phyloP scores from a whole-genome alignment of 2,888 invertebrate genomes.

The Pseudanteris insignis region DNA sequence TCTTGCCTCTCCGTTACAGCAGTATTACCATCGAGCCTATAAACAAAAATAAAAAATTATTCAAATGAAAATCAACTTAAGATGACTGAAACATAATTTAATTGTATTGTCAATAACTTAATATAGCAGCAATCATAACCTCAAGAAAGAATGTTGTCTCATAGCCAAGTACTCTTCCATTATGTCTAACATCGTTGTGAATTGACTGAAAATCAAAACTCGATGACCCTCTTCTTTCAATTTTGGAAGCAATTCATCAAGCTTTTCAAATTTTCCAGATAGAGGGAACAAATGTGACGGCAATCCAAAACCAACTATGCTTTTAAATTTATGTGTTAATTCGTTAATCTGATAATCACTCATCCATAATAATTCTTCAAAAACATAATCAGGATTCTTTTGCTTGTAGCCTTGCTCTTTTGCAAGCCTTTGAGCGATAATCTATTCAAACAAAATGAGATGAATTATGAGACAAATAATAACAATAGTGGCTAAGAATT shows the following conservation, averaged over 20 bases:
- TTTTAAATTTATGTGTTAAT: constrained; percentile 76
- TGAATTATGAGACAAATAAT: too few relatives aligned
- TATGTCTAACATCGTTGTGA: constrained; percentile 93
- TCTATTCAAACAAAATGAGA: constrained; percentile 58
- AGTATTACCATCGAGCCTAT: constrained; percentile 88
- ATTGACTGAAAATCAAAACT: constrained; percentile 95
- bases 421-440: constrained; percentile 78
- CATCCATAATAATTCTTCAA: constrained; percentile 86
- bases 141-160: constrained; percentile 76
- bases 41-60: constrained; percentile 1
- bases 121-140: too few relatives aligned
- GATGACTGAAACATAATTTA: too few relatives aligned
- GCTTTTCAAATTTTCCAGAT: constrained; percentile 86
- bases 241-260: constrained; percentile 81
- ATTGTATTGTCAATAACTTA: too few relatives aligned
- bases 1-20: constrained; percentile 87
- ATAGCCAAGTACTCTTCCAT: constrained; percentile 87
- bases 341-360: constrained; percentile 93
- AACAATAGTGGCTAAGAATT: too few relatives aligned
- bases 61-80: too few relatives aligned
- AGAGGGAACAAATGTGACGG: constrained; percentile 78
- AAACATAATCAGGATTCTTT: constrained; percentile 79
- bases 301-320: constrained; percentile 72
- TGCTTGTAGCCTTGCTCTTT: constrained; percentile 77
- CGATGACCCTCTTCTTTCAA: constrained; percentile 80